These are phyloP conservation scores for Euwallacea fornicatus DNA, from an alignment of 1,140 invertebrate genomes.

Conservation along the genomic window DNA sequence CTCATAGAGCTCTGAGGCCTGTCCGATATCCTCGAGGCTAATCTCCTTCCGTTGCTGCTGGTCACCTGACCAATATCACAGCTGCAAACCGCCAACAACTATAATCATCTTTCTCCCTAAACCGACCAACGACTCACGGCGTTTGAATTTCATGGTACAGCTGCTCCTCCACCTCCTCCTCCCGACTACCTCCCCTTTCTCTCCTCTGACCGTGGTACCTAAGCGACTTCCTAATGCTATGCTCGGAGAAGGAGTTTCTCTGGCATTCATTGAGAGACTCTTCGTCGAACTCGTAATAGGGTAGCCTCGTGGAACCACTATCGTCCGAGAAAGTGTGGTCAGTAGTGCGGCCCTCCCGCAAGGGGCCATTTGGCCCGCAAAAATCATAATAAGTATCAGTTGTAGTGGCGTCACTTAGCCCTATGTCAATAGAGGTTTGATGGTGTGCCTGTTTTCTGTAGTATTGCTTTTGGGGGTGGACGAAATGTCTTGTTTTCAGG, in stretches of 20 bases:
- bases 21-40: conserved; percentile 44
- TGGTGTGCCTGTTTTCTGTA: conserved; percentile 3
- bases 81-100: conserved; percentile 22
- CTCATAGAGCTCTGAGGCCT: conserved; percentile 49
- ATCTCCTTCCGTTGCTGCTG: conserved; percentile 18
- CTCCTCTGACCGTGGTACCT: conserved; percentile 1
- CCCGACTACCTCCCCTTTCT: conserved; percentile 40
- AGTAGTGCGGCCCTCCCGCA: conserved; percentile 31
- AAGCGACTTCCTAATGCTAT: conserved; percentile 12
- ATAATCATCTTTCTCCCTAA: background rate
- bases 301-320: conserved; percentile 46
- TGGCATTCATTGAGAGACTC: conserved; percentile 40
- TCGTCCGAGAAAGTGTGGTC: conserved; percentile 44
- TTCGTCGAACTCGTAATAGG: conserved; percentile 48
- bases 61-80: conserved; percentile 32
- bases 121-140: conserved; percentile 36
- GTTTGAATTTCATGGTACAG: conserved; percentile 45
- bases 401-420: conserved; percentile 44
- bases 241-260: conserved; percentile 41
- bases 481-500: background rate
- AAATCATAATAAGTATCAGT: conserved; percentile 43
- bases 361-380: conserved; percentile 36
- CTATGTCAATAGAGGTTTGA: conserved; percentile 38
- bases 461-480: background rate
- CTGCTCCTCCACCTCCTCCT: conserved; percentile 37